Evolutionary conservation across 23 tunicate species (phyloP).

Genomic region (Phallusia fumigata): DNA sequence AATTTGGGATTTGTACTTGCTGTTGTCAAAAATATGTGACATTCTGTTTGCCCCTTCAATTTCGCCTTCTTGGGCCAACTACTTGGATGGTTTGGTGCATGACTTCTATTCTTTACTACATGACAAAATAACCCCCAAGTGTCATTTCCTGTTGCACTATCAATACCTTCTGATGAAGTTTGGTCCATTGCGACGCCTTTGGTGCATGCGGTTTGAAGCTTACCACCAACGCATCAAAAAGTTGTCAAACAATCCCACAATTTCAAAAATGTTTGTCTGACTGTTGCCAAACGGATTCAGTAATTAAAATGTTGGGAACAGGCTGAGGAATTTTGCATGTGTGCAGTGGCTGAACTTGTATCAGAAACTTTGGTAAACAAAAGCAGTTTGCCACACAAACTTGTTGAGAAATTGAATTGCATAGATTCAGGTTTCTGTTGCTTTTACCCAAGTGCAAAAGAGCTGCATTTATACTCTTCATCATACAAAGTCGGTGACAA

Average conservation of each 20-base stretch:
- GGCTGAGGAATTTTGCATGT: background rate
- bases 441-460: background rate
- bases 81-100: conserved; percentile 19
- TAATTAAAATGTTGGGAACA: conserved; percentile 18
- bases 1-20: conserved; percentile 18
- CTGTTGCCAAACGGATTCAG: conserved; percentile 18
- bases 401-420: too few relatives aligned
- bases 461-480: background rate
- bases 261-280: conserved; percentile 20
- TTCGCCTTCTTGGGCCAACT: conserved; percentile 6
- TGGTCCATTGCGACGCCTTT: conserved; percentile 12
- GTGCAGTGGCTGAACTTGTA: background rate
- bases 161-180: background rate
- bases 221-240: conserved; percentile 21
- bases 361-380: background rate
- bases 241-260: conserved; percentile 7
- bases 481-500: conserved; percentile 16
- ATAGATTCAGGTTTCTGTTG: too few relatives aligned
- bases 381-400: background rate
- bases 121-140: conserved; percentile 8
- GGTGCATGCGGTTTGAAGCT: conserved; percentile 21
- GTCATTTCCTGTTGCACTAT: conserved; percentile 14
- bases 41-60: conserved; percentile 22
- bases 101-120: conserved; percentile 18
- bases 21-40: conserved; percentile 14